Evolutionary conservation across 2,797 vertebrate species (phyloP).

Genomic region (Cygnus olor): DNA sequence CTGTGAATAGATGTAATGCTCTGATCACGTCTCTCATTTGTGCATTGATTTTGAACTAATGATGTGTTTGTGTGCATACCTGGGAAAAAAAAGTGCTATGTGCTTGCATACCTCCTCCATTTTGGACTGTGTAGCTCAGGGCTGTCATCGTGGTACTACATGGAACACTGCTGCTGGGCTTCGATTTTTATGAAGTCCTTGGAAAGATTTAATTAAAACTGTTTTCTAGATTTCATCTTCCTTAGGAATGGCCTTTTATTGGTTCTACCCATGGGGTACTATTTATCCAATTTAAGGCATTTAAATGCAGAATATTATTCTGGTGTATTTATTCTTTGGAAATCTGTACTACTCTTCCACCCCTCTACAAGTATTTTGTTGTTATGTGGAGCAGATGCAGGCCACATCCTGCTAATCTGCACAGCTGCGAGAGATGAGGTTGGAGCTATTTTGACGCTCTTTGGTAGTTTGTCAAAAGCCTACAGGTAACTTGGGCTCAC

Average conservation of each 20-base stretch:
- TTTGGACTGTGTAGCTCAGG: slow-evolving; percentile 6
- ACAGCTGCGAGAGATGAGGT: background rate
- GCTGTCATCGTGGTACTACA: background rate
- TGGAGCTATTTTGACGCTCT: background rate
- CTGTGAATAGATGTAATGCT: slow-evolving; percentile 9
- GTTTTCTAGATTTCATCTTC: slow-evolving; percentile 49
- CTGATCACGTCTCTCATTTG: slow-evolving; percentile 47
- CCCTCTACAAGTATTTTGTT: background rate
- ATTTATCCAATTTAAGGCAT: slow-evolving; percentile 33
- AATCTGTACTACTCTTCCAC: background rate
- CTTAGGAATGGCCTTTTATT: slow-evolving; percentile 18
- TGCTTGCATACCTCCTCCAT: background rate
- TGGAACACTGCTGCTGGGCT: background rate
- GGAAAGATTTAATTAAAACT: slow-evolving; percentile 59
- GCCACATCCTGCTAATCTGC: background rate
- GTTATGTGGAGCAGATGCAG: background rate
- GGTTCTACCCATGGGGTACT: slow-evolving; percentile 2
- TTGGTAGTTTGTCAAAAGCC: background rate
- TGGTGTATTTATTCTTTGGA: slow-evolving; percentile 20
- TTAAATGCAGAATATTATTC: slow-evolving; percentile 30
- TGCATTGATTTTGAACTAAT: slow-evolving; percentile 49
- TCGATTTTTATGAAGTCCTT: slow-evolving; percentile 55
- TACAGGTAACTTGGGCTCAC: background rate
- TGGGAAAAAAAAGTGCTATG: background rate
- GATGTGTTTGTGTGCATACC: slow-evolving; percentile 11